Percentiles rank a stretch among this genome's conserved stretches.
These are phyloP conservation scores for Corapipo altera DNA, from an alignment of 2,113 vertebrate species.

Conservation along the genomic window DNA sequence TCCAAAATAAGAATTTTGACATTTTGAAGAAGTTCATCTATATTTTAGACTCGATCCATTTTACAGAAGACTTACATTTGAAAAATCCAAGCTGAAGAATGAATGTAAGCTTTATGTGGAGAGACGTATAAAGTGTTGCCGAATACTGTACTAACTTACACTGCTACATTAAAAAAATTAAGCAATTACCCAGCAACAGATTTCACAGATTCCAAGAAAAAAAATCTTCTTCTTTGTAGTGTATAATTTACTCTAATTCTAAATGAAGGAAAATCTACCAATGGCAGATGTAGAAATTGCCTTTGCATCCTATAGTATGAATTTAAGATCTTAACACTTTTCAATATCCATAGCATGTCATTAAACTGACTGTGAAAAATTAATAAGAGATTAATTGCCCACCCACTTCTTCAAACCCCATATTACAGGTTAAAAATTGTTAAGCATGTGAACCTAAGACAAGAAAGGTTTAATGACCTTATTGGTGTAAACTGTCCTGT, in stretches of 20 bases:
- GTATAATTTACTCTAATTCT: not conserved
- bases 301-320: not conserved
- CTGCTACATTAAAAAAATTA: not conserved
- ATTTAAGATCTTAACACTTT: not conserved
- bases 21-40: not conserved
- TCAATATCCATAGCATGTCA: not conserved
- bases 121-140: not conserved
- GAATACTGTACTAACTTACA: not conserved
- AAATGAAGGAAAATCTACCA: not conserved
- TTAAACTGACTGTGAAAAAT: constrained; percentile 8
- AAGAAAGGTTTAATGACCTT: constrained; percentile 42
- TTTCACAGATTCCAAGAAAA: not conserved
- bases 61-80: not conserved
- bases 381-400: not conserved
- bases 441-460: not conserved
- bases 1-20: not conserved
- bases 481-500: constrained; percentile 10
- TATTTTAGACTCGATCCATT: not conserved
- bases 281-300: not conserved
- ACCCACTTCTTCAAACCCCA: constrained; percentile 24
- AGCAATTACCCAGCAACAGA: not conserved
- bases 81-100: not conserved
- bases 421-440: not conserved
- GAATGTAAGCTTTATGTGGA: not conserved
- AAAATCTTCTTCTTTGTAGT: not conserved